Conservation (phyloP, 2,113 vertebrate species). For the Menura novaehollandiae region DNA sequence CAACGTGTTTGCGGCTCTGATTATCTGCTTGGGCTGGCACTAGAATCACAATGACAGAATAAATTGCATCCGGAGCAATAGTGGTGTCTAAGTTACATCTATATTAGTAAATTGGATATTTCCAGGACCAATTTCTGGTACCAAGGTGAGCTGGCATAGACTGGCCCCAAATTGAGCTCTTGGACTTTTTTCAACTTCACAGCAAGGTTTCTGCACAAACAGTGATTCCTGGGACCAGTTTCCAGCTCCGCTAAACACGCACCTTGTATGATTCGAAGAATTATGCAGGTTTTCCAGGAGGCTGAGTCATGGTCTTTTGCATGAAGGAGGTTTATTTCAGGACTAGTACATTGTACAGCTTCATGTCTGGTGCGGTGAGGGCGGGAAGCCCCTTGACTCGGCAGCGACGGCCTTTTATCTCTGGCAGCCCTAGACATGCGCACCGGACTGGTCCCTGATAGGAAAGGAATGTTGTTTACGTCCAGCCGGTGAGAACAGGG, state of each 20-base stretch:
- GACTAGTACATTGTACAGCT: too few species aligned
- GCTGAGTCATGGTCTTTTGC: too few species aligned
- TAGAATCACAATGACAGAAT: background rate
- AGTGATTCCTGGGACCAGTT: background rate
- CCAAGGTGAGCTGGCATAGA: background rate
- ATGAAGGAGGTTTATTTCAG: too few species aligned
- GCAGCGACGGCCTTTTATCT: too few species aligned
- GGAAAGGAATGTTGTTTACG: too few species aligned
- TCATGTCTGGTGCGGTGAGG: too few species aligned
- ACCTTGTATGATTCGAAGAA: too few species aligned
- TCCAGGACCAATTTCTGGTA: rapidly evolving
- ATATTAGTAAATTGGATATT: background rate
- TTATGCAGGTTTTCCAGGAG: too few species aligned
- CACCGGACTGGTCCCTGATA: too few species aligned
- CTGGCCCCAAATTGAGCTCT: background rate
- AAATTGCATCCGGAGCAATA: background rate
- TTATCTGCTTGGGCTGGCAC: background rate
- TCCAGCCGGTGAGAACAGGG: too few species aligned
- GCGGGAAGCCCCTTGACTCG: too few species aligned
- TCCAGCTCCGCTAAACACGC: background rate
- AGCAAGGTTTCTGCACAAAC: background rate
- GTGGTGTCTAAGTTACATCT: background rate
- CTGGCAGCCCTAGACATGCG: too few species aligned
- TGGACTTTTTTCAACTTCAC: background rate
- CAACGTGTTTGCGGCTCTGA: background rate